These are phyloP conservation scores for Tyria jacobaeae DNA, from an alignment of 2,888 invertebrate genomes.

Conservation along the genomic window DNA sequence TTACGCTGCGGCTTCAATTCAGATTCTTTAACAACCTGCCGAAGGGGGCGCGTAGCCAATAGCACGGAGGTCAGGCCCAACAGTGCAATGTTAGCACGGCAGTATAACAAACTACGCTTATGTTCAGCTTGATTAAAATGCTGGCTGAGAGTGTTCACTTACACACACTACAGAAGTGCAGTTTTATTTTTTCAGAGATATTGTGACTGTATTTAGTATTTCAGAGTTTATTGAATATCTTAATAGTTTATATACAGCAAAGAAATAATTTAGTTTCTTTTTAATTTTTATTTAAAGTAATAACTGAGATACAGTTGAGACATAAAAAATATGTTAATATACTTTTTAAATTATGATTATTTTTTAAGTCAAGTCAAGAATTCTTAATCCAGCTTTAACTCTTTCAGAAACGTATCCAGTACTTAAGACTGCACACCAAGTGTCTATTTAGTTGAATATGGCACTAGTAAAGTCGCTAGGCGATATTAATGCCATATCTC, in stretches of 20 bases:
- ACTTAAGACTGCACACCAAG: conserved; percentile 68
- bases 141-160: conserved; percentile 65
- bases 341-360: neutral
- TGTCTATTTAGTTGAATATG: conserved; percentile 48
- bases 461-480: conserved; percentile 43
- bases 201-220: neutral
- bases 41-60: conserved; percentile 95
- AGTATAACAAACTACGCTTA: conserved; percentile 81
- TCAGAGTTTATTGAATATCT: no score
- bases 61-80: conserved; percentile 80
- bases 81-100: conserved; percentile 79
- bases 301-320: neutral
- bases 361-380: neutral
- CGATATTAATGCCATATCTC: conserved; percentile 54
- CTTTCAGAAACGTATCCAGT: conserved; percentile 16
- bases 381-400: neutral
- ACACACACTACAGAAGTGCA: conserved; percentile 70
- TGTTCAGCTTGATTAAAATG: conserved; percentile 71
- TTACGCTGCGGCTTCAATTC: conserved; percentile 97
- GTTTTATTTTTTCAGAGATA: conserved; percentile 61
- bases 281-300: no score
- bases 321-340: neutral
- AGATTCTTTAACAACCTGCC: conserved; percentile 97
- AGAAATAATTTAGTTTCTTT: no score
- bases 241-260: neutral